phyloP scores from a whole-genome alignment of 1,140 invertebrate species.

The Lerema accius region DNA sequence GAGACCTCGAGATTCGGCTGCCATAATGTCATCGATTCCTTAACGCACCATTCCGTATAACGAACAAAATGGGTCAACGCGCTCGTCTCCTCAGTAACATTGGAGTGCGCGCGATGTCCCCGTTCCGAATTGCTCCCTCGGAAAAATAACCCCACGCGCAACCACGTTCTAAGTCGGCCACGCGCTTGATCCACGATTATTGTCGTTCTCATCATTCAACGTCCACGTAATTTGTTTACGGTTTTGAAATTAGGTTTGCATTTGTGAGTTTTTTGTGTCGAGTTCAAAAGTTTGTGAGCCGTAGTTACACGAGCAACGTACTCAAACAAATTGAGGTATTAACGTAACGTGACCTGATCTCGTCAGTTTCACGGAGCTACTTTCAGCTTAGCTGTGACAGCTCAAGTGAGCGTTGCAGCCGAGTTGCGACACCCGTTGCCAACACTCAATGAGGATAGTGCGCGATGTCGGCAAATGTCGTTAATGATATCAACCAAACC shows the following conservation, averaged over 20 bases:
- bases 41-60: slow-evolving; percentile 61
- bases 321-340: slow-evolving; percentile 39
- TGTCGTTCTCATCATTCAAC: slow-evolving; percentile 19
- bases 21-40: slow-evolving; percentile 75
- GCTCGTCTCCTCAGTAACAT: slow-evolving; percentile 50
- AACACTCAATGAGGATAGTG: slow-evolving; percentile 29
- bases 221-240: slow-evolving; percentile 22
- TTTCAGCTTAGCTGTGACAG: slow-evolving; percentile 55
- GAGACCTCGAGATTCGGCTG: slow-evolving; percentile 74
- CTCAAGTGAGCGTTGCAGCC: slow-evolving; percentile 41
- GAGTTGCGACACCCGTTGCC: slow-evolving; percentile 43
- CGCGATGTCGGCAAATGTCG: slow-evolving; percentile 2
- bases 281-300: slow-evolving; percentile 6
- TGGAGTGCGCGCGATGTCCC: slow-evolving; percentile 60
- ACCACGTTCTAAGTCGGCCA: slow-evolving; percentile 52
- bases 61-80: slow-evolving; percentile 76
- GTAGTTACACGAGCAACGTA: slow-evolving; percentile 14
- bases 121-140: slow-evolving; percentile 66
- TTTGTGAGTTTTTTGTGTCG: slow-evolving; percentile 4
- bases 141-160: slow-evolving; percentile 60
- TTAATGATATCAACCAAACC: not conserved
- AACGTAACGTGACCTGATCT: slow-evolving; percentile 48
- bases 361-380: slow-evolving; percentile 45
- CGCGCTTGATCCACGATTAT: slow-evolving; percentile 43
- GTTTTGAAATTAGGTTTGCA: slow-evolving; percentile 7